Evolutionary conservation across 2,113 vertebrate genomes (phyloP), one percentile per base, ranked within the genome.

Genomic region (Meriones unguiculatus): DNA sequence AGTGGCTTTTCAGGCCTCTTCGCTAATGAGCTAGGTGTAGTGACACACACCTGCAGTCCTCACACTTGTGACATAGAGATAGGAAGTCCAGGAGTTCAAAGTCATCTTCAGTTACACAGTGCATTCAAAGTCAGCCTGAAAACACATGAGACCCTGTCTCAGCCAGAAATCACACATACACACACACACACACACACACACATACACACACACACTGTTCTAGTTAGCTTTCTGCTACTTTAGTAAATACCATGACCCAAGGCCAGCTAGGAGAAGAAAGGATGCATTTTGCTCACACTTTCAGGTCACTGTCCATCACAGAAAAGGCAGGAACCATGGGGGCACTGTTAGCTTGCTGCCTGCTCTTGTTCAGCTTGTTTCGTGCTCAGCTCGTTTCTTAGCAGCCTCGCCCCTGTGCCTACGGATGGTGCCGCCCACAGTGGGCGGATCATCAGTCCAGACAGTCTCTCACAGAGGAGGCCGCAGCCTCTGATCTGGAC

Each of bases 1-100:
- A 22, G 84, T 41, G 86, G 54, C 89, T 70, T 91, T 93, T 94
- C 54, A 91, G 93, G 17, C 69, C 92, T 87, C 57, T 54, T 73
- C 73, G 78, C 28, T 52, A 57, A 7, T 24, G 5, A 73, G 12
- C 5, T 28, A n/a, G 32, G 46, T 25, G 32, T 38, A 25, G 12
- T 87, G 67, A 14, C 13, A 72, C 32, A n/a, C 22, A 57, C 67
- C 32, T n/a, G 50, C 12, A 57, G 2, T 18, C 52, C 50, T 54
- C 38, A 14, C 2, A 28, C 69, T 72, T n/a, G 1, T 20, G 24
- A 38, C 8, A 7, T 17, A 38, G 50, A 87, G 32, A 14, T 54
- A 52, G 32, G n/a, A 88, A 24, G 20, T 72, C 30, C 65, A 25
- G 32, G 67, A 59, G 30, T 59, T n/a, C 20, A 22, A 59, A n/a